Base-by-base conservation (phyloP, 2,888 invertebrate genomes). In the Entomobrya multifasciata region DNA sequence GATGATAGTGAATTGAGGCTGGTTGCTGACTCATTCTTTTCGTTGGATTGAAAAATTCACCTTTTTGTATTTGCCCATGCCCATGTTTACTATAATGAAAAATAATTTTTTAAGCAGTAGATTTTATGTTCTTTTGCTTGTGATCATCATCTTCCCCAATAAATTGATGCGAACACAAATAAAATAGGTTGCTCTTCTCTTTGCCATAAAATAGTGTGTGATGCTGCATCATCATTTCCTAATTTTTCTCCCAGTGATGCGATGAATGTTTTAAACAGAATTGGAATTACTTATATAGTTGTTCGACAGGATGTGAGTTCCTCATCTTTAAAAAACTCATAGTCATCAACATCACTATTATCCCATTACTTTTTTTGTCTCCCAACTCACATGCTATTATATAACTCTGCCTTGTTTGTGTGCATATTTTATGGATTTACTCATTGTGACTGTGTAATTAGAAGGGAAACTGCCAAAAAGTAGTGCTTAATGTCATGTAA, bases 191-290 rank as follows among this genome's bases (percentile, higher is more conserved):
- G 65, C 17, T 65, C 41, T n/a, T n/a, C n/a, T n/a, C n/a, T n/a
- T n/a, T n/a, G n/a, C n/a, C n/a, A n/a, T n/a, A n/a, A n/a, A n/a
- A n/a, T n/a, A n/a, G 25, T 15, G 60, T 30, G 41, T 70, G 80
- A 30, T 52, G 80, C 36, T 80, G 80, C 80, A 49, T 67, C 76
- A 77, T 67, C 77, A 77, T 84, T 84, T 84, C 84, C 84, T 84
- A 65, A 77, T 84, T 84, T 77, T 77, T 77, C 62, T 78, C 62
- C 22, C 17, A 41, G 57, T 65, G n/a, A n/a, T n/a, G n/a, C n/a
- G n/a, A n/a, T n/a, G n/a, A n/a, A n/a, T 27, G 74, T n/a, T 70
- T 5, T 27, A 67, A 36, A 67, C 2, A 10, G 47, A 27, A 10
- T 41, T 6, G n/a, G n/a, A n/a, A n/a, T n/a, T n/a, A n/a, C n/a